phyloP scores from a whole-genome alignment of 2,888 invertebrate species.

The Trachelus troglodyta region DNA sequence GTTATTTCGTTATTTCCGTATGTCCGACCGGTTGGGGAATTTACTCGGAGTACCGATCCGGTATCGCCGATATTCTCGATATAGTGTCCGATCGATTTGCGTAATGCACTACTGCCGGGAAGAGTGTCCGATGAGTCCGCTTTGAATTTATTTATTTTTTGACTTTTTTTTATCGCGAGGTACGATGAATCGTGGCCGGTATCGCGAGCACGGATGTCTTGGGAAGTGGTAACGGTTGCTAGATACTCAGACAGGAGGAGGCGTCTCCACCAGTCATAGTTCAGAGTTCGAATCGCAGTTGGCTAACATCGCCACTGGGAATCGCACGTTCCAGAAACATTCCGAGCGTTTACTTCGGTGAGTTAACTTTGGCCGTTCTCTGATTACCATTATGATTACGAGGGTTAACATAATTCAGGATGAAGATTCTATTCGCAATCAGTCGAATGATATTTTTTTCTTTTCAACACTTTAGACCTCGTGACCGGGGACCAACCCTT shows the following conservation, averaged over 20 bases:
- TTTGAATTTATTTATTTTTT: not conserved
- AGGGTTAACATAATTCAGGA: not conserved
- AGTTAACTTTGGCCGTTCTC: not conserved
- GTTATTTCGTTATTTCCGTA: conserved; percentile 57
- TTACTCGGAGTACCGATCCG: not conserved
- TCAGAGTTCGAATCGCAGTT: conserved; percentile 22
- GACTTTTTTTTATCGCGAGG: no score
- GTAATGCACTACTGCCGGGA: not conserved
- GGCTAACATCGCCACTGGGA: conserved; percentile 33
- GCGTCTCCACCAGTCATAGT: conserved; percentile 10
- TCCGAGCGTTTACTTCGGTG: conserved; percentile 22
- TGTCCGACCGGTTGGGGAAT: not conserved
- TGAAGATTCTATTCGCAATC: not conserved
- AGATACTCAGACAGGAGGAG: not conserved
- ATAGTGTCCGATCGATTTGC: not conserved
- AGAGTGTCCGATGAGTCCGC: not conserved
- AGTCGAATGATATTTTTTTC: not conserved
- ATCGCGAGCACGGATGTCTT: not conserved
- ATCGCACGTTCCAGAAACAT: conserved; percentile 48
- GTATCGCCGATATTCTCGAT: not conserved
- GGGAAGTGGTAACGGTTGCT: not conserved
- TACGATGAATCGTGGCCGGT: not conserved
- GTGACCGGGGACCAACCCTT: conserved; percentile 1
- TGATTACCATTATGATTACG: not conserved
- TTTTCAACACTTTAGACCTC: not conserved